Percentiles rank a stretch among this genome's conserved stretches.
phyloP scores from a whole-genome alignment of 2,888 invertebrate species.

The Aphodius sticticus region DNA sequence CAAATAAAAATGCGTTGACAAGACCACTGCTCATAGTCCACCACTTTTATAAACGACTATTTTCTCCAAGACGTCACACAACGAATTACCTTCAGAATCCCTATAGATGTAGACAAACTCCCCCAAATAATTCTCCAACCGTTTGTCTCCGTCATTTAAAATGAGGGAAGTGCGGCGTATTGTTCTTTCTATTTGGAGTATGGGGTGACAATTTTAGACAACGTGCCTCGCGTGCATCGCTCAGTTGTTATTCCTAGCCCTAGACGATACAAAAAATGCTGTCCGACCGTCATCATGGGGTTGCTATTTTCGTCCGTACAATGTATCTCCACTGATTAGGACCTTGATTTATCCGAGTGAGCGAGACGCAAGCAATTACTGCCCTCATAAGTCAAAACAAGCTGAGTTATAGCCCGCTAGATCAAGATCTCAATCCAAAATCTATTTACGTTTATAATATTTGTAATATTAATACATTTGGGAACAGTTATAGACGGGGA shows the following conservation, averaged over 20 bases:
- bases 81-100: too few species aligned
- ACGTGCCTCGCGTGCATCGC: neutral
- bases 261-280: conserved; percentile 41
- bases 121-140: too few species aligned
- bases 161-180: neutral
- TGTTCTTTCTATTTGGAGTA: neutral
- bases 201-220: conserved; percentile 4
- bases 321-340: conserved; percentile 44
- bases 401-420: conserved; percentile 16
- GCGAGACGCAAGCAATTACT: conserved; percentile 40
- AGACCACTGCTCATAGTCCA: too few species aligned
- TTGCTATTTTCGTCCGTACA: conserved; percentile 42
- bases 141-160: neutral
- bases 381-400: conserved; percentile 32
- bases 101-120: too few species aligned
- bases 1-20: too few species aligned
- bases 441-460: conserved; percentile 32
- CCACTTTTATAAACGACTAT: too few species aligned
- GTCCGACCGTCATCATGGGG: conserved; percentile 35
- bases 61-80: too few species aligned
- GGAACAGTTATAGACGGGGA: neutral
- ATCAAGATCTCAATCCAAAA: neutral
- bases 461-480: conserved; percentile 11
- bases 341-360: conserved; percentile 43
- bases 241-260: conserved; percentile 36